Base-by-base conservation (phyloP, 2,113 vertebrate genomes). In the Leptocoma aspasia region DNA sequence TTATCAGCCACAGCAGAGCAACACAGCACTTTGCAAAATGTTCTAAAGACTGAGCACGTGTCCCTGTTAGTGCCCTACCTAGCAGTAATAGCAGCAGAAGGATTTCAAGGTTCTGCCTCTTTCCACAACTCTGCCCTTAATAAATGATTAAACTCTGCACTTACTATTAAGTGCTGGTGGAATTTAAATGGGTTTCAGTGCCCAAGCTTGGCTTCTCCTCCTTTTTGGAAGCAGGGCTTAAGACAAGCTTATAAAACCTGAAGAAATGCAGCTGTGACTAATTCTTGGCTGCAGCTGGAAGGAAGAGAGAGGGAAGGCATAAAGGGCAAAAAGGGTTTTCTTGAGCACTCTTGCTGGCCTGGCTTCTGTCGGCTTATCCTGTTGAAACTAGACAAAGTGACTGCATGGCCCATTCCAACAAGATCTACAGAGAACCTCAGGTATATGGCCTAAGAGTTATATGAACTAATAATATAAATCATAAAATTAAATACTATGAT, bases 201-300 rank as follows among this genome's bases (percentile, higher is more conserved):
- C 76, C 47, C 4, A 1, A 66, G 56, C 53, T 71, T 86, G 86
- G 60, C 60, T 96, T 94, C 54, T 82, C 15, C 56, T 90, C 22
- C 35, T 28, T 86, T 95, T 86, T 94, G 82, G 80, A 92, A 94
- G 56, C 15, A 82, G 33, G 4, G 33, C 61, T 93, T 86, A 73
- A 71, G 69, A 78, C 9, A 24, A 53, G 35, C 64, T 88, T 94
- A 77, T 73, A 91, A 93, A 94, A 92, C 28, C 72, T 71, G 60
- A 90, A 95, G 79, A 93, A 96, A 92, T 85, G 68, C 92, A 95
- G 79, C 85, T 93, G 90, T 89, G 93, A 94, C 79, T 89, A 89
- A 81, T 81, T 73, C 76, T 86, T 90, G 88, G 73, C 72, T 90
- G 52, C 35, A 56, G 18, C 3, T 64, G 41, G 4, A 20, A 33